These are phyloP conservation scores for Aphyosemion australe DNA, from an alignment of 2,113 vertebrate genomes.

Conservation along the genomic window DNA sequence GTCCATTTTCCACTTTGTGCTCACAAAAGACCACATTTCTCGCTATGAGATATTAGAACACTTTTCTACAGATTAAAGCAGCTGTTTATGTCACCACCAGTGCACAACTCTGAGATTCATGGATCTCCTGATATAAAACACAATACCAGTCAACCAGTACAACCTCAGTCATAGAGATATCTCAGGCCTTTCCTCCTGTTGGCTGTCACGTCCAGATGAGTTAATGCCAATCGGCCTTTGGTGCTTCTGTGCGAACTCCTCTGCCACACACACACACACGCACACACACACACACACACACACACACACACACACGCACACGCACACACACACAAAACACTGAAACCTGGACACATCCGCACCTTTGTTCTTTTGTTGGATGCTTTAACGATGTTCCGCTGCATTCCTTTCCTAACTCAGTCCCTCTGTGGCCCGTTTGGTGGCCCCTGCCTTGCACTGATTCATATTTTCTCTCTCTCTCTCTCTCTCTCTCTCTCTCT, in stretches of 20 bases:
- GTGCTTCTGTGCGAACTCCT: slow-evolving; percentile 39
- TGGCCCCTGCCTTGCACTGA: slow-evolving; percentile 48
- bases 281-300: slow-evolving; percentile 42
- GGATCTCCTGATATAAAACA: not conserved
- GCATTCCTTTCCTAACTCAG: slow-evolving; percentile 81
- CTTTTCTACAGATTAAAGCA: too few species aligned
- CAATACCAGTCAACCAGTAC: not conserved
- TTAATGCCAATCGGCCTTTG: slow-evolving; percentile 50
- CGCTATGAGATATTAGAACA: too few species aligned
- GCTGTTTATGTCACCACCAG: too few species aligned
- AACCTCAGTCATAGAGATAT: slow-evolving; percentile 38
- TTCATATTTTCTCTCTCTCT: not conserved
- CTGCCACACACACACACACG: slow-evolving; percentile 39
- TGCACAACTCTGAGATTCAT: not conserved
- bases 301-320: slow-evolving; percentile 44
- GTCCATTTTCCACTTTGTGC: slow-evolving; percentile 56
- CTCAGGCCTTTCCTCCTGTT: not conserved
- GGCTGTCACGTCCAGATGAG: slow-evolving; percentile 65
- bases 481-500: too few species aligned
- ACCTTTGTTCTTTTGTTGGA: slow-evolving; percentile 82
- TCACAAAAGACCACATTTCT: too few species aligned
- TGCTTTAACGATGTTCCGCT: slow-evolving; percentile 83
- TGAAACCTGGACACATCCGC: slow-evolving; percentile 69
- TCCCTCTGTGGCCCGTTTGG: slow-evolving; percentile 75
- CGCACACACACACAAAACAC: slow-evolving; percentile 34